Evolutionary conservation across 2,113 vertebrate species (phyloP).

Genomic region (Pogona vitticeps): DNA sequence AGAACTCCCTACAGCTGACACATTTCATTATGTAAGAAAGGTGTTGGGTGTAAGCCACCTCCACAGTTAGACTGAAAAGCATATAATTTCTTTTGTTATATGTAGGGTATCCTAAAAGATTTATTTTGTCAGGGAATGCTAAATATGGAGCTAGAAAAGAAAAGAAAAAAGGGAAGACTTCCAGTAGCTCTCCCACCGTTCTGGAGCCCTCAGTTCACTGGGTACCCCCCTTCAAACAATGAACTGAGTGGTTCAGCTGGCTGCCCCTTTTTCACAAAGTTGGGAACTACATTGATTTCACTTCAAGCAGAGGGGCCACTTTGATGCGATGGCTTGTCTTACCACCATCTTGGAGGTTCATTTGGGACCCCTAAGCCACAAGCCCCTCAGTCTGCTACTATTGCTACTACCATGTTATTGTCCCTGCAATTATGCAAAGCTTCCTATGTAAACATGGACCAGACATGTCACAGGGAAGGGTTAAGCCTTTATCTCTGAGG

Average conservation of each 20-base stretch:
- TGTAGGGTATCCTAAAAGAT: conserved; percentile 22
- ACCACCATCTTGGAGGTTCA: no score
- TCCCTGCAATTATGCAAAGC: neutral
- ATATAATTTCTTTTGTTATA: fast-evolving
- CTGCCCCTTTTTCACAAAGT: neutral
- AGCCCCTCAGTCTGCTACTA: no score
- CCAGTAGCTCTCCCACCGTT: neutral
- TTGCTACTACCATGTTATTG: no score
- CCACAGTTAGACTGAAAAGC: neutral
- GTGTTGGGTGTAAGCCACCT: neutral
- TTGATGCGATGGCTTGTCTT: no score
- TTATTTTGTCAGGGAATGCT: neutral
- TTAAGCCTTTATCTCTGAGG: neutral
- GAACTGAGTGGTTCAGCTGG: neutral
- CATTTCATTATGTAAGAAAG: neutral
- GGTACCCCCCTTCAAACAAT: neutral
- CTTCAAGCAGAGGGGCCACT: no score
- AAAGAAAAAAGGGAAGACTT: neutral
- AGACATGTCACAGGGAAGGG: neutral
- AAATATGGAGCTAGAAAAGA: neutral
- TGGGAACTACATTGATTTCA: no score
- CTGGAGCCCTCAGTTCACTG: no score
- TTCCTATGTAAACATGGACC: neutral
- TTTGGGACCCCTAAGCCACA: no score
- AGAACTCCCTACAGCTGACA: neutral